phyloP scores from a whole-genome alignment of 2,797 vertebrate genomes.

The Eulemur albifrons region DNA sequence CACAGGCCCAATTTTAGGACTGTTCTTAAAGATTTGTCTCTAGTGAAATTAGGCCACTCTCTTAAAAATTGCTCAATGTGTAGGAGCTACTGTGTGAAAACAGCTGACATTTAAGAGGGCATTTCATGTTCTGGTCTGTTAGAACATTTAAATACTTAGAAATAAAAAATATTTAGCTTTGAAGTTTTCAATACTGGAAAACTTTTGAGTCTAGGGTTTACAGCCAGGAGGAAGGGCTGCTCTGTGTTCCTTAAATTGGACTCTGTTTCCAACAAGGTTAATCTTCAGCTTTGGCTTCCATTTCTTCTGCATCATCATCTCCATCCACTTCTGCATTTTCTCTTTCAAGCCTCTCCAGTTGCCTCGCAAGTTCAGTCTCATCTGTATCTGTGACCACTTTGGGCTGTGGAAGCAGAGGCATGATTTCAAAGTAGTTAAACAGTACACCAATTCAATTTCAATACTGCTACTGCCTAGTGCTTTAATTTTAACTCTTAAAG shows the following conservation, averaged over 20 bases:
- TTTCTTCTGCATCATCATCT: constrained; percentile 97
- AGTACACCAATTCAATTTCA: constrained; percentile 27
- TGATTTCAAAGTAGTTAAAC: constrained; percentile 48
- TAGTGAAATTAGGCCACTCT: constrained; percentile 70
- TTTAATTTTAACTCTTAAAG: background rate
- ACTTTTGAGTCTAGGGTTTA: constrained; percentile 80
- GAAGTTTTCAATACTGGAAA: constrained; percentile 84
- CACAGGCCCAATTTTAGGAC: constrained; percentile 61
- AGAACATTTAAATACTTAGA: constrained; percentile 82
- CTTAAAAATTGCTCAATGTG: constrained; percentile 63
- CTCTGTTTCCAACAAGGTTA: constrained; percentile 82
- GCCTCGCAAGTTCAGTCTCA: constrained; percentile 96
- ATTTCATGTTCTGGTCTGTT: constrained; percentile 79
- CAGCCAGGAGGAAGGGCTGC: constrained; percentile 66
- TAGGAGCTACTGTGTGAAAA: constrained; percentile 62
- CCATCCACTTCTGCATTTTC: constrained; percentile 99
- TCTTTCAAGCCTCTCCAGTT: constrained; percentile 95
- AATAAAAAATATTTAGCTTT: constrained; percentile 79
- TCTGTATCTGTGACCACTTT: constrained; percentile 99
- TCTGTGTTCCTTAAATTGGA: constrained; percentile 62
- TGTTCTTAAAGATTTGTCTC: constrained; percentile 60
- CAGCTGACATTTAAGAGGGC: constrained; percentile 72
- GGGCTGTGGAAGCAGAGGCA: constrained; percentile 86
- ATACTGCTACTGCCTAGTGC: background rate
- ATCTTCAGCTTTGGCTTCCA: constrained; percentile 98